Evolutionary conservation across 2,113 vertebrate species (phyloP).

Genomic region (Syrrhaptes paradoxus): DNA sequence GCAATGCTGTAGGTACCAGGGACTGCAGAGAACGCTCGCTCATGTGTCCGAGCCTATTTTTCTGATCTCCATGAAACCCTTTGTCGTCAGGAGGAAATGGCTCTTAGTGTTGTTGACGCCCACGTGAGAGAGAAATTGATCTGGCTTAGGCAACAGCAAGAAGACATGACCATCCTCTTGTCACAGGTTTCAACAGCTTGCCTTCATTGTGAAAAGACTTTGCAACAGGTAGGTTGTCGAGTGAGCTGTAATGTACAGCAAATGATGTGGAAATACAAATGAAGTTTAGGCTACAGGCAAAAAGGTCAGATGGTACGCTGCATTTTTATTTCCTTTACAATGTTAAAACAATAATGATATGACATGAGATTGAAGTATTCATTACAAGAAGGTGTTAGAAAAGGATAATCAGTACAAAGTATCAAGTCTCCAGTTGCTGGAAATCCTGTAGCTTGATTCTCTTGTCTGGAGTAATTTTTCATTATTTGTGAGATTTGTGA

Average conservation of each 20-base stretch:
- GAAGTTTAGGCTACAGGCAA: neutral
- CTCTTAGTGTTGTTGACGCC: slow-evolving; percentile 95
- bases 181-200: slow-evolving; percentile 98
- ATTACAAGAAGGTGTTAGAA: neutral
- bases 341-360: neutral
- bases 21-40: slow-evolving; percentile 95
- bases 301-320: neutral
- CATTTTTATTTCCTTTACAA: neutral
- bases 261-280: neutral
- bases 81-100: slow-evolving; percentile 98
- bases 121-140: slow-evolving; percentile 95
- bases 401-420: neutral
- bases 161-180: slow-evolving; percentile 97
- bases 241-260: neutral
- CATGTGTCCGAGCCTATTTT: slow-evolving; percentile 95
- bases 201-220: slow-evolving; percentile 96
- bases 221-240: slow-evolving; percentile 88
- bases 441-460: neutral
- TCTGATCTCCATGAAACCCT: slow-evolving; percentile 96
- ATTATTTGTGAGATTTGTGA: neutral
- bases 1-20: slow-evolving; percentile 84
- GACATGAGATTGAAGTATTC: neutral
- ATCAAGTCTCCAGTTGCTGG: neutral
- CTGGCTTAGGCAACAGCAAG: slow-evolving; percentile 97
- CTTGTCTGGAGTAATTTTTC: neutral